Evolutionary conservation across 2,888 invertebrate species (phyloP), one percentile per base, ranked within the genome.

Genomic region (Archips crataeganus): DNA sequence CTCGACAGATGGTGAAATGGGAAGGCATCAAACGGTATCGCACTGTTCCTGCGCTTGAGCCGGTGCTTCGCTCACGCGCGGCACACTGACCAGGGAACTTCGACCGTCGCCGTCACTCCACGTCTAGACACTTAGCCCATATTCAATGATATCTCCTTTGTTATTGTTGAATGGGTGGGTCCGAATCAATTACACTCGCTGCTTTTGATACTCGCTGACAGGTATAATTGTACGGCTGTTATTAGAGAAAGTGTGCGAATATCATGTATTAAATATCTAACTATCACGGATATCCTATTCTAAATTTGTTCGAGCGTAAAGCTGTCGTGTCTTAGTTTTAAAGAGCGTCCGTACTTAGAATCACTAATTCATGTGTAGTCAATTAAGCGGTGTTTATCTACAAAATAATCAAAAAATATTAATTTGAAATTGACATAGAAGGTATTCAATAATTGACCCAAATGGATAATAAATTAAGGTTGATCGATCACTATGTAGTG

Each of bases 51-150:
- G 80, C 82, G 81, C 80, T 79, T 77, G 80, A 36, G 49, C 64
- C 62, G 64, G 47, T 57, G 57, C 80, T 83, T 85, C 84, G 83
- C 87, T 85, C 86, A 87, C 86, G 87, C 83, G 81, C 84, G 87
- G 84, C 49, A 49, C n/a, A 89, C 89, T 90, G 86, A 89, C 89
- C 89, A 87, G 78, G 83, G 82, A 80, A 81, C 77, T 82, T 81
- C 80, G 79, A 82, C 78, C 82, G 86, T 85, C 81, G 84, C 83
- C 81, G 90, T 87, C 86, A 82, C 81, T 82, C 79, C 78, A 74
- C 78, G 82, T 82, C 83, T 81, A 80, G 81, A 78, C 81, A 51
- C 68, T 66, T 54, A 74, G 60, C 69, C 74, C 61, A 70, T 74
- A 74, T 74, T 61, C 70, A 54, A 61, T 67, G 72, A 74, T 60